Evolutionary conservation across 2,797 vertebrate genomes (phyloP), one percentile per base, ranked within the genome.

Genomic region (Pelodytes ibericus): DNA sequence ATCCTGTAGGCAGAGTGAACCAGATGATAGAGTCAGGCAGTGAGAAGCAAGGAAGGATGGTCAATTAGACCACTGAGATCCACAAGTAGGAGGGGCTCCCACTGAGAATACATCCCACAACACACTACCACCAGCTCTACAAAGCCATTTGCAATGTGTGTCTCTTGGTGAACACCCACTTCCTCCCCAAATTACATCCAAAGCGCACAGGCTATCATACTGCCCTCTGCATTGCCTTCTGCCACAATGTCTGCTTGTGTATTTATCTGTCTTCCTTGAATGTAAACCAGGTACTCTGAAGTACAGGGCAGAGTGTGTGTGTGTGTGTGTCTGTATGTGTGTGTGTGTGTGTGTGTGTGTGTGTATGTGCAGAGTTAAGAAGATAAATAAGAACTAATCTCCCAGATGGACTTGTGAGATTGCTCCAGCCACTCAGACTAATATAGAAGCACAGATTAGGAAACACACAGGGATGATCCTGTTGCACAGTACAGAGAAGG

Each of bases 341-440:
- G 41, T 33, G 68, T 80, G 82, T 76, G 27, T 53, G 68, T 69
- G 81, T 68, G 60, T 39, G 68, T n/a, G 41, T 33, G 68, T 80
- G 82, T 76, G 27, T 53, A 69, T 69, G 81, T 68, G 60, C 33
- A 66, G 76, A 82, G 68, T 72, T 92, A 91, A 92, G 89, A 86
- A 84, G 90, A 89, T 91, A 83, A 88, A 84, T 58, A 25, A 71
- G 79, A 24, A 87, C 85, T 90, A 87, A 88, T 83, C 60, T 51
- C 72, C 73, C 88, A 89, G 85, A 90, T 87, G 87, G 89, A 85
- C 73, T 61, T 76, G 74, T 79, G 84, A 76, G 80, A 85, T 71
- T 75, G 75, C 75, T 77, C 71, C 30, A 56, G 85, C 81, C 77
- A 75, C 84, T 87, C 84, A 72, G 86, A 79, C 72, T 83, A 85